Percentiles rank a stretch among this genome's conserved stretches.
These are phyloP conservation scores for Julus scandinavius DNA, from an alignment of 2,888 invertebrate species.

Conservation along the genomic window DNA sequence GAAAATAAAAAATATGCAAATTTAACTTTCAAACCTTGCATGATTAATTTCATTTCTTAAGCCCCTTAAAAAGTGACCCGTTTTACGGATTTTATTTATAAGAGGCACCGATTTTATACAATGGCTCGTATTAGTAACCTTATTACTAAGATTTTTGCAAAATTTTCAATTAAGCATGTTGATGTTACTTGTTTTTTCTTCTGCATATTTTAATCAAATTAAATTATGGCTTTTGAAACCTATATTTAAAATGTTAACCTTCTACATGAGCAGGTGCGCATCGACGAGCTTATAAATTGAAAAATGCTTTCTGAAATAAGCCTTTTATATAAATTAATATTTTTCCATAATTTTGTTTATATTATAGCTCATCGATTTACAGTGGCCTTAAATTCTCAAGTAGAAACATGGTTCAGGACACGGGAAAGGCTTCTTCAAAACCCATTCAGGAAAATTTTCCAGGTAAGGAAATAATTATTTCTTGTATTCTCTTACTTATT, in stretches of 20 bases:
- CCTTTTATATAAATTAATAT: background rate
- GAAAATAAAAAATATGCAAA: background rate
- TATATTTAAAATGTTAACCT: background rate
- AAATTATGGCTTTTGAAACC: background rate
- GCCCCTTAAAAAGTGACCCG: background rate
- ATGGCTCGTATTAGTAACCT: background rate
- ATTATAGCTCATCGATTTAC: background rate
- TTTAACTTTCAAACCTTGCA: background rate
- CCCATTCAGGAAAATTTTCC: conserved; percentile 53
- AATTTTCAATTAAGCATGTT: background rate
- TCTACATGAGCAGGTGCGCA: conserved; percentile 15
- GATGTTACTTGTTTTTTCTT: background rate
- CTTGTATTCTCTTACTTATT: too few relatives aligned
- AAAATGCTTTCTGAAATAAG: background rate
- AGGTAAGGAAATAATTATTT: conserved; percentile 35
- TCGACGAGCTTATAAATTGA: background rate
- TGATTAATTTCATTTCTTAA: background rate
- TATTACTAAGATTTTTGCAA: background rate
- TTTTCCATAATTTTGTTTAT: background rate
- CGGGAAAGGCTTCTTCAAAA: conserved; percentile 51
- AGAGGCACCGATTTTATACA: background rate
- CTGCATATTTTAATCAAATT: background rate
- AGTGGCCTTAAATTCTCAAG: conserved; percentile 12
- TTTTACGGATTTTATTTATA: background rate
- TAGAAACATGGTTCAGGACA: conserved; percentile 51